A percentile compares a stretch with the other conserved stretches of the same genome.
Conservation (phyloP, 2,113 vertebrate genomes). For the Tachycineta bicolor region DNA sequence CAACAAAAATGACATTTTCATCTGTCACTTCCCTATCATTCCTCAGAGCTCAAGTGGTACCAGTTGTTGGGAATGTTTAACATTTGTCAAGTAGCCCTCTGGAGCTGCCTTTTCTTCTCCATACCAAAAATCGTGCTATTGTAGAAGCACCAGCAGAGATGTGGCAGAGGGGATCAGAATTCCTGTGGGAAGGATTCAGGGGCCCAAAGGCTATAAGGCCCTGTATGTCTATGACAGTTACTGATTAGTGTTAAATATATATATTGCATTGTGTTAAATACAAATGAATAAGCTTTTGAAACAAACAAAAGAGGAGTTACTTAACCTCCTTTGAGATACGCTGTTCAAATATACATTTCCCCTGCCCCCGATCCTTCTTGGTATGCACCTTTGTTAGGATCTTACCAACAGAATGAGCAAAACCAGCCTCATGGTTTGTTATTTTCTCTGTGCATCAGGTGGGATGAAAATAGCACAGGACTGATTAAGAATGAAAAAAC, state of each 20-base stretch:
- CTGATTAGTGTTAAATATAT: not conserved
- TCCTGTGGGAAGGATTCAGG: not conserved
- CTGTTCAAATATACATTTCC: not conserved
- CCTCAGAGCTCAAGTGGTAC: not conserved
- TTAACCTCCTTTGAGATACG: not conserved
- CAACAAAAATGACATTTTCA: not conserved
- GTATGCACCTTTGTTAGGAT: not conserved
- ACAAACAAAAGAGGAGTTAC: not conserved
- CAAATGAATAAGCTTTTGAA: not conserved
- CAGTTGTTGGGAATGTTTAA: not conserved
- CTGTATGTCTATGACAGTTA: not conserved
- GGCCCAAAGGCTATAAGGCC: not conserved
- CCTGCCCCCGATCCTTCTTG: not conserved
- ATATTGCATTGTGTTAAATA: not conserved
- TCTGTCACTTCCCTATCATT: not conserved
- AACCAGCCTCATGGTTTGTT: not conserved
- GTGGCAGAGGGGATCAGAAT: not conserved
- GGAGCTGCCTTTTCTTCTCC: not conserved
- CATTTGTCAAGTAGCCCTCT: not conserved
- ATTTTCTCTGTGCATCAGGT: not conserved
- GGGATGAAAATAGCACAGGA: not conserved
- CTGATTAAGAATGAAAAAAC: not conserved
- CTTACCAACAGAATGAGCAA: not conserved
- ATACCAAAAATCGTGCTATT: not conserved
- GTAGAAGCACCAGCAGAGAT: not conserved